Evolutionary conservation across 2,113 vertebrate genomes (phyloP).

Genomic region (Tapirus terrestris): DNA sequence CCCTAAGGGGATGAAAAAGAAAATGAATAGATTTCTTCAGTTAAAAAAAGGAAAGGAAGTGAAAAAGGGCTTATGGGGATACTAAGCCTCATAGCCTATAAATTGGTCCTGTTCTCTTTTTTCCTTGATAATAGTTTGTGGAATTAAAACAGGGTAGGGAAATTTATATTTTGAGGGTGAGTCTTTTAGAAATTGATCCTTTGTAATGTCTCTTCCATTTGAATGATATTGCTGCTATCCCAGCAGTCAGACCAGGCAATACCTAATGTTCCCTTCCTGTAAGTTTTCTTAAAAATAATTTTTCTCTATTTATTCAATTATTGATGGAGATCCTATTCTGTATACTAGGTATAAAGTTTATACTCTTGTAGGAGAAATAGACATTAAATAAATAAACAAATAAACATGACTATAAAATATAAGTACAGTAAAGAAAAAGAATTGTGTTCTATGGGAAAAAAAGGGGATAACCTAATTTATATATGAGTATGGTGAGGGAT

Average conservation of each 20-base stretch:
- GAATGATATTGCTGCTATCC: neutral
- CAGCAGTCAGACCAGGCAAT: neutral
- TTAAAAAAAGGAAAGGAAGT: neutral
- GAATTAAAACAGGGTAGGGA: conserved; percentile 52
- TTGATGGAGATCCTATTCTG: neutral
- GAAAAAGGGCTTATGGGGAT: neutral
- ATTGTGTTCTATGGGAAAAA: neutral
- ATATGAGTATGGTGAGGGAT: neutral
- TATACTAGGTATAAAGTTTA: neutral
- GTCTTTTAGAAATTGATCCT: conserved; percentile 36
- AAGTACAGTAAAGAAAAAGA: neutral
- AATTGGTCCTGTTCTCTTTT: conserved; percentile 44
- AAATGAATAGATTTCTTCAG: conserved; percentile 46
- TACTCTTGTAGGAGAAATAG: neutral
- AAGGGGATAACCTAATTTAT: neutral
- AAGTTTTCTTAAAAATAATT: conserved; percentile 41
- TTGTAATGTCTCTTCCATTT: conserved; percentile 10
- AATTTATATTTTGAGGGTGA: conserved; percentile 40
- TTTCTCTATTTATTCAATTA: neutral
- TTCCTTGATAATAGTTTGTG: conserved; percentile 25
- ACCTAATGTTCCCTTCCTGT: neutral
- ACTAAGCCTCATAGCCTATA: conserved; percentile 18
- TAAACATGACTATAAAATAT: neutral
- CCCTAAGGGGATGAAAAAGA: conserved; percentile 35
- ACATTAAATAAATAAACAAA: conserved; percentile 13